Percentiles rank a stretch among this genome's conserved stretches.
These are phyloP conservation scores for Drosophila nr. fundita DNA, from an alignment of 2,888 invertebrate species.

Conservation along the genomic window DNA sequence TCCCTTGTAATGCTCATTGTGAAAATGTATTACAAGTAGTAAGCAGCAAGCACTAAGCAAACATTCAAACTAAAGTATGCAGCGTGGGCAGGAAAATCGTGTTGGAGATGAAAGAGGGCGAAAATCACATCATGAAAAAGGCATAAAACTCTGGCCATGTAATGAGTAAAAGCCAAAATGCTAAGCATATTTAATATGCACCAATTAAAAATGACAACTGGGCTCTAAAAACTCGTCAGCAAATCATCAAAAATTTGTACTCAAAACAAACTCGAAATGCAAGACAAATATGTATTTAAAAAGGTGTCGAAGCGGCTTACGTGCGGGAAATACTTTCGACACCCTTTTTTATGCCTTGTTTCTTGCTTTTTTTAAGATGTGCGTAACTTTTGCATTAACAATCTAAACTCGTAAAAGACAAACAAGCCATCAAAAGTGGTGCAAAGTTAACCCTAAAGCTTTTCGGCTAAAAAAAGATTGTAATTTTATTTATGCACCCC, in stretches of 20 bases:
- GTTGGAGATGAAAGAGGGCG: conserved; percentile 10
- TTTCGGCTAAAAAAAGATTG: conserved; percentile 67
- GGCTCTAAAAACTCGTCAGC: conserved; percentile 41
- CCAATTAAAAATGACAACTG: conserved; percentile 75
- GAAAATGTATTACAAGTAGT: conserved; percentile 49
- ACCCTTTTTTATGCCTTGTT: conserved; percentile 42
- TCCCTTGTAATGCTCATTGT: conserved; percentile 53
- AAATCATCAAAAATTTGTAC: conserved; percentile 64
- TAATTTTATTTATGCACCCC: conserved; percentile 62
- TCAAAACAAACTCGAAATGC: conserved; percentile 49
- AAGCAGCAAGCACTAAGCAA: conserved; percentile 29
- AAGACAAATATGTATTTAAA: conserved; percentile 66
- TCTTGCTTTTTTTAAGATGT: conserved; percentile 5
- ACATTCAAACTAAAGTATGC: conserved; percentile 73
- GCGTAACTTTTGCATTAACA: conserved; percentile 68
- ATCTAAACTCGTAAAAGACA: conserved; percentile 63
- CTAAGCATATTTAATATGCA: conserved; percentile 70
- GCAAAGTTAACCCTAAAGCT: conserved; percentile 34
- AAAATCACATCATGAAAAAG: conserved; percentile 62
- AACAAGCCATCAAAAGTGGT: conserved; percentile 57
- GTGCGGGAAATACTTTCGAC: conserved; percentile 46
- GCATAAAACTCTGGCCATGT: conserved; percentile 62
- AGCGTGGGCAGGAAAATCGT: conserved; percentile 58
- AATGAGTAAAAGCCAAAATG: conserved; percentile 52
- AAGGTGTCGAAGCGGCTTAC: conserved; percentile 53